Base-by-base conservation (phyloP, 1,140 invertebrate species). In the Drosophila ironensis region DNA sequence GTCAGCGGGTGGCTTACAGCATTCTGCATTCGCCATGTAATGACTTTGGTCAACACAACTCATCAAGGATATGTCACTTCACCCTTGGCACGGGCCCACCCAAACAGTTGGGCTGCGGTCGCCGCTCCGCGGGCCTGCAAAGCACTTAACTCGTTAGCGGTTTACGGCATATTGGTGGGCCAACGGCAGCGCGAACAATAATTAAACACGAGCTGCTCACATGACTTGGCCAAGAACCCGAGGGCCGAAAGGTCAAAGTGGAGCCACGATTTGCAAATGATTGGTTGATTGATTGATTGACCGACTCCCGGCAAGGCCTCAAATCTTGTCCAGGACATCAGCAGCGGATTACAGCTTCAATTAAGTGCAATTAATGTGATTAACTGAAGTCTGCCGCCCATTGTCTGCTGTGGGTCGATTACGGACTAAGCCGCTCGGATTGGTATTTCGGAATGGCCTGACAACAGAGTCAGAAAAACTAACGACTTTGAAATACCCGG, bases 71-170 rank as follows among this genome's bases (percentile, higher is more conserved):
- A 73, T 74, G 59, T 78, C 73, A 78, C 42, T 44, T 38, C 48
- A 33, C 59, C 37, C 45, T 51, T 51, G 25, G 20, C 30, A 6
- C 12, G 11, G 30, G 30, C 11, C 2, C 17, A 56, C 70, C 54
- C 28, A 25, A 16, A 9, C 67, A 50, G 50, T 28, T 59, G 16
- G 40, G n/a, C 25, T 82, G 77, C 50, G 78, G 78, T 82, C 33
- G 48, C 7, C 27, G 50, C 50, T 82, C 61, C 57, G 53, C 52
- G 52, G 64, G 63, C 59, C 60, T 54, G 60, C 78, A 72, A 84
- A 84, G 78, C 78, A 84, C 78, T 84, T 84, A 84, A 84, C 78
- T 84, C 80, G 80, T 84, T 84, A 84, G 78, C 73, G 78, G 78
- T 84, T 84, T 78, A 78, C 73, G 78, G 41, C 72, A 61, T 82